These are phyloP conservation scores for Lineus longissimus DNA, from an alignment of 1,140 invertebrate genomes.

Conservation along the genomic window DNA sequence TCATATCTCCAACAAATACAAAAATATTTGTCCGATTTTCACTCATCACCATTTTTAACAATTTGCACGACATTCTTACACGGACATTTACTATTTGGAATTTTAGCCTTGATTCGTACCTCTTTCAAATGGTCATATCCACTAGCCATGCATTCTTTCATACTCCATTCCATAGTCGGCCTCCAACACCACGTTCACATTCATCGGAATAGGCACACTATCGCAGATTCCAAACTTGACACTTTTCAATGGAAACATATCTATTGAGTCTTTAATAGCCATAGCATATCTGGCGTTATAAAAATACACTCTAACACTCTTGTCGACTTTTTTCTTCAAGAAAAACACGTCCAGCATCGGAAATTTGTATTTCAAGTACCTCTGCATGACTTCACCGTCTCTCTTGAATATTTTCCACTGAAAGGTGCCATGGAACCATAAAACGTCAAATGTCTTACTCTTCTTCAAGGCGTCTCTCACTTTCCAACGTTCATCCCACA, in stretches of 20 bases:
- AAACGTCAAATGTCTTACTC: neutral
- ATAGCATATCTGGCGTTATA: neutral
- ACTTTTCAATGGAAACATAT: slow-evolving; percentile 3
- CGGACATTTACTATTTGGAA: neutral
- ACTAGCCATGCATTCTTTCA: neutral
- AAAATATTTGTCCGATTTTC: neutral
- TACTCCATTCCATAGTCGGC: neutral
- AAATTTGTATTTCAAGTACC: neutral
- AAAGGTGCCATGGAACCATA: neutral
- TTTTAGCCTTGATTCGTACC: neutral
- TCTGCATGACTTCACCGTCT: too few relatives aligned
- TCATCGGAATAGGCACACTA: neutral
- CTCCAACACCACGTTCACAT: neutral
- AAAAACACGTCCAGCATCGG: neutral
- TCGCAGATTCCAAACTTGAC: neutral
- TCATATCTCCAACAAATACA: neutral
- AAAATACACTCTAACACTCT: slow-evolving; percentile 1
- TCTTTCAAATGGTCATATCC: slow-evolving; percentile 3
- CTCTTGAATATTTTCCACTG: too few relatives aligned
- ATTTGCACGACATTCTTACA: neutral
- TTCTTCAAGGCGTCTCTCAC: neutral
- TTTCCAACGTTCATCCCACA: neutral
- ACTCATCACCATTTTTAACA: neutral
- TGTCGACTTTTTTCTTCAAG: neutral
- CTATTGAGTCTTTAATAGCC: neutral